Base-by-base conservation (phyloP, 2,888 invertebrate species). In the Drosophila recens region DNA sequence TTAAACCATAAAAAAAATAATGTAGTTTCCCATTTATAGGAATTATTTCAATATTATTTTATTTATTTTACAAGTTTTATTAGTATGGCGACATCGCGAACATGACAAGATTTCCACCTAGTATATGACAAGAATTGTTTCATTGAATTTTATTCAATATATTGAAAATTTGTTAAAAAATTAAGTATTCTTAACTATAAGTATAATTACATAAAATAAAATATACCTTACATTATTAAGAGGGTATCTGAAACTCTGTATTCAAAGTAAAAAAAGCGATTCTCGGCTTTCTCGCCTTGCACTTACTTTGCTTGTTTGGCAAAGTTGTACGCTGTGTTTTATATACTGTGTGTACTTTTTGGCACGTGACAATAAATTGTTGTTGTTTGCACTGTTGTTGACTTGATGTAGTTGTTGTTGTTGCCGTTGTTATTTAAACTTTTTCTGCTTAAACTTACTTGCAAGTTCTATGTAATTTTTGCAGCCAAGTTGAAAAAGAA, bases 361-460 rank as follows among this genome's bases (percentile, higher is more conserved):
- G 83, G 83, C 88, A 84, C 83, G 86, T 84, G 83, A 84, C 88
- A 87, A 84, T 84, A 87, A 87, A 85, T 85, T 87, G 82, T 85
- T 82, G 75, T 85, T 77, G 67, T 45, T 76, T 70, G 70, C 59
- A 70, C 23, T 59, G 46, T 64, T 73, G 74, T 40, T 45, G 52
- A 65, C 40, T 70, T 76, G 54, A 66, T 65, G 51, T 17, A 17
- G 17, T 17, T 17, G 34, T 54, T 52, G 20, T 48, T 64, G 38
- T 10, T 34, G 42, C 10, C 20, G 17, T 17, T 42, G 42, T 17
- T 42, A 42, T 15, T 40, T 15, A 15, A 15, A 38, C 34, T 61
- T 56, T 20, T 63, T 62, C 43, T 52, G 57, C 51, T 52, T 64
- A 42, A 59, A 76, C 45, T 76, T 80, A 59, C 57, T 62, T 59